These are phyloP conservation scores for Drosophila ercepeae DNA, from an alignment of 1,140 invertebrate species.

Conservation along the genomic window DNA sequence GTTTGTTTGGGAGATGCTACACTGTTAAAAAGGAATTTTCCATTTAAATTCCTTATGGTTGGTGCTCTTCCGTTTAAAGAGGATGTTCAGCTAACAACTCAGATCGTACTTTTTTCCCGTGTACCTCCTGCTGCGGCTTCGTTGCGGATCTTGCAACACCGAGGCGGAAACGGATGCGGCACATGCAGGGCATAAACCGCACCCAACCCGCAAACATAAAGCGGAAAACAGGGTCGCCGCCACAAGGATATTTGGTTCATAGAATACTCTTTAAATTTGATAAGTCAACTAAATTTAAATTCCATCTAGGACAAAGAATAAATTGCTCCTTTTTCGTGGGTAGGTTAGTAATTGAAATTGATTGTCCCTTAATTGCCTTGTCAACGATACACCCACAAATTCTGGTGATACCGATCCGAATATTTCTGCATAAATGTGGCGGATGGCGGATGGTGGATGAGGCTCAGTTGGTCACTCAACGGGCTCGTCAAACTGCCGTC, in stretches of 20 bases:
- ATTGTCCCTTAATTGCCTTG: slow-evolving; percentile 36
- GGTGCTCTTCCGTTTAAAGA: too few relatives aligned
- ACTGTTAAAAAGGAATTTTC: background rate
- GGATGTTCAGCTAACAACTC: too few relatives aligned
- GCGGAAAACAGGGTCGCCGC: slow-evolving; percentile 22
- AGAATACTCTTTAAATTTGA: slow-evolving; percentile 4
- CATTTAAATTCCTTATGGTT: too few relatives aligned
- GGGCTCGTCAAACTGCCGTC: slow-evolving; percentile 68
- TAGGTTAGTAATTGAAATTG: slow-evolving; percentile 19
- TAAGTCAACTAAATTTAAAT: background rate
- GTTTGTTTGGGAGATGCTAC: slow-evolving; percentile 38
- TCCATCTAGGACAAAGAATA: background rate
- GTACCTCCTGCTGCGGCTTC: slow-evolving; percentile 31
- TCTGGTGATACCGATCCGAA: slow-evolving; percentile 23
- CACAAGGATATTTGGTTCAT: background rate
- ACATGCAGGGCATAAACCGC: slow-evolving; percentile 72
- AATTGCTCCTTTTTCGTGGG: background rate
- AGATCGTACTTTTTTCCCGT: background rate
- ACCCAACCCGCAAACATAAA: slow-evolving; percentile 36
- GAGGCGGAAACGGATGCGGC: slow-evolving; percentile 74
- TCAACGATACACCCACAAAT: slow-evolving; percentile 33
- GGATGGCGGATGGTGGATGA: slow-evolving; percentile 15
- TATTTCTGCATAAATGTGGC: slow-evolving; percentile 57
- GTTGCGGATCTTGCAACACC: slow-evolving; percentile 51
- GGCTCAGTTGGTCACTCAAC: slow-evolving; percentile 49